Base-by-base conservation (phyloP, 2,113 vertebrate species). In the Sinocyclocheilus anshuiensis region DNA sequence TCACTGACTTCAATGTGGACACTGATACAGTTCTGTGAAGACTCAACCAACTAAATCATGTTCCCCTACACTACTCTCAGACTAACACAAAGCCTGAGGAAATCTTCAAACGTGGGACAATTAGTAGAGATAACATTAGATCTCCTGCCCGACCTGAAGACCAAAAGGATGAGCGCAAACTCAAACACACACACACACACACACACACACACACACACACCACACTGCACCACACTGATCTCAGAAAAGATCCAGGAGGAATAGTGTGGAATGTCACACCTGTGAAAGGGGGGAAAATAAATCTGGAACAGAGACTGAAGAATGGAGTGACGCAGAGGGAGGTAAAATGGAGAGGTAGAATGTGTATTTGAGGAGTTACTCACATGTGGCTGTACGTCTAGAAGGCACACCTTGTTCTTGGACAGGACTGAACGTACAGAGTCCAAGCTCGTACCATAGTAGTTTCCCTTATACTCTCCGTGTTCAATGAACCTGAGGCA, bases 301-400 rank as follows among this genome's bases (percentile, higher is more conserved):
- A 81, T 33, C 48, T 77, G 24, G 20, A 72, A 69, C 71, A 7
- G 16, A 48, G 12, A 80, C 1, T 53, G 29, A 89, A 77, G 18
- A 69, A 77, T 29, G 39, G 9, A 80, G 75, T 22, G 61, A 79
- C n/a, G 61, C 61, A 57, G 86, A 79, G 36, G 48, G 16, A 29
- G 59, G 67, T 74, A 65, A 83, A 61, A 78, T 42, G 74, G 42
- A 42, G 26, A 55, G 86, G 15, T 48, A 36, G 71, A 57, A 72
- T 80, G 72, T 71, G 48, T 72, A 86, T 75, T 20, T 61, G 81
- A 48, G 42, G 26, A 33, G 79, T 86, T 91, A 96, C 97, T 98
- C 93, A 99, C 98, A 89, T 97, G 97, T 85, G 98, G 97, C 90
- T 98, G 97, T 67, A 99, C 95, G 75, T 99, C 98, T 94, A 99